Evolutionary conservation across 1,140 invertebrate species (phyloP).

Genomic region (Musca domestica): DNA sequence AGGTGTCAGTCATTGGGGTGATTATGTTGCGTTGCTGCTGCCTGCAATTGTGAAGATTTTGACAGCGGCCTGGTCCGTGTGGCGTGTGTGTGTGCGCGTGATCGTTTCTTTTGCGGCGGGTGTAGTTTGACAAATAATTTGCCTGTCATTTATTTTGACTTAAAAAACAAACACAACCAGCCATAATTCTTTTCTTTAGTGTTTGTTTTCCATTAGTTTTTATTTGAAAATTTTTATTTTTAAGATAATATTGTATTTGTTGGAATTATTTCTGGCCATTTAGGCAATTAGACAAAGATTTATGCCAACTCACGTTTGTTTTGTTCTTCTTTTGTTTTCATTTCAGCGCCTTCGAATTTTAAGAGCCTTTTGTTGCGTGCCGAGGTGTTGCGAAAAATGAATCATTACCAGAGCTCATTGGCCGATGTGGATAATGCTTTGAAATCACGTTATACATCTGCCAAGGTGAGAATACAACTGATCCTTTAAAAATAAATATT

Average conservation of each 20-base stretch:
- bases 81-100: too few relatives aligned
- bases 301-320: not conserved
- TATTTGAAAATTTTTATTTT: slow-evolving; percentile 12
- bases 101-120: too few relatives aligned
- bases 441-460: slow-evolving; percentile 67
- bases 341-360: slow-evolving; percentile 69
- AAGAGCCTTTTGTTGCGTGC: slow-evolving; percentile 68
- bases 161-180: not conserved
- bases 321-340: slow-evolving; percentile 30
- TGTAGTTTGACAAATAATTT: too few relatives aligned
- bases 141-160: too few relatives aligned
- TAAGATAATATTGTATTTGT: too few relatives aligned
- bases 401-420: slow-evolving; percentile 66
- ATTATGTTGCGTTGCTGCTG: too few relatives aligned
- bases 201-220: slow-evolving; percentile 16
- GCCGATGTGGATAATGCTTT: slow-evolving; percentile 69
- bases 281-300: not conserved
- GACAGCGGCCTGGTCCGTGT: too few relatives aligned
- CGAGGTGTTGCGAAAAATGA: slow-evolving; percentile 64
- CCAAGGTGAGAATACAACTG: slow-evolving; percentile 60
- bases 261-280: not conserved
- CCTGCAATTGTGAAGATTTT: too few relatives aligned
- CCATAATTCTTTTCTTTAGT: not conserved
- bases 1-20: slow-evolving; percentile 1
- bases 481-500: not conserved